phyloP scores from a whole-genome alignment of 2,888 invertebrate species.

The Exephanes ischioxanthus region DNA sequence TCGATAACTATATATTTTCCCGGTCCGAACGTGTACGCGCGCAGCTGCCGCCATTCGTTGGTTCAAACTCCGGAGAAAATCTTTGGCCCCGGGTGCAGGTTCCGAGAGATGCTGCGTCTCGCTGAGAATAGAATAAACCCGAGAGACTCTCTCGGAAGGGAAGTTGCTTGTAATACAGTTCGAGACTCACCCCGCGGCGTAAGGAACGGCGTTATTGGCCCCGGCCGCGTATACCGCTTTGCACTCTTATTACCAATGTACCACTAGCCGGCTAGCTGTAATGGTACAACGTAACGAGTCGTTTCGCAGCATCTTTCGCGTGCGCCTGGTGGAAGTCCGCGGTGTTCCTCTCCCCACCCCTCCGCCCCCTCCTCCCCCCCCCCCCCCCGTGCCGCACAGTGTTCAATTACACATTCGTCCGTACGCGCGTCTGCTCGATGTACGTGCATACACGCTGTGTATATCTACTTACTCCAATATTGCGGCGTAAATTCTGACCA shows the following conservation, averaged over 20 bases:
- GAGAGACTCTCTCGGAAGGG: slow-evolving; percentile 11
- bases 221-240: slow-evolving; percentile 23
- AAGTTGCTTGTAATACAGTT: slow-evolving; percentile 39
- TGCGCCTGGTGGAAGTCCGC: neutral
- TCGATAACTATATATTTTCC: slow-evolving; percentile 63
- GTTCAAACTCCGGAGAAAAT: slow-evolving; percentile 48
- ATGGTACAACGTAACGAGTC: slow-evolving; percentile 48
- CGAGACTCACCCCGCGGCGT: slow-evolving; percentile 58
- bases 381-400: slow-evolving; percentile 16
- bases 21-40: slow-evolving; percentile 7
- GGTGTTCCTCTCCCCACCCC: neutral
- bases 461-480: slow-evolving; percentile 52
- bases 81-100: slow-evolving; percentile 48
- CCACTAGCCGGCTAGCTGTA: slow-evolving; percentile 14
- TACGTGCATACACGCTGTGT: slow-evolving; percentile 36
- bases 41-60: slow-evolving; percentile 23
- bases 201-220: slow-evolving; percentile 43
- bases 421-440: slow-evolving; percentile 11
- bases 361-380: too few species aligned
- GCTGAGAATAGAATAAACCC: slow-evolving; percentile 13
- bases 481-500: slow-evolving; percentile 62
- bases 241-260: slow-evolving; percentile 62
- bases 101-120: slow-evolving; percentile 12
- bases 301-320: slow-evolving; percentile 35
- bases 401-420: slow-evolving; percentile 36